A percentile compares a stretch with the other conserved stretches of the same genome.
These are phyloP conservation scores for Unio pictorum DNA, from an alignment of 2,888 invertebrate genomes.

Conservation along the genomic window DNA sequence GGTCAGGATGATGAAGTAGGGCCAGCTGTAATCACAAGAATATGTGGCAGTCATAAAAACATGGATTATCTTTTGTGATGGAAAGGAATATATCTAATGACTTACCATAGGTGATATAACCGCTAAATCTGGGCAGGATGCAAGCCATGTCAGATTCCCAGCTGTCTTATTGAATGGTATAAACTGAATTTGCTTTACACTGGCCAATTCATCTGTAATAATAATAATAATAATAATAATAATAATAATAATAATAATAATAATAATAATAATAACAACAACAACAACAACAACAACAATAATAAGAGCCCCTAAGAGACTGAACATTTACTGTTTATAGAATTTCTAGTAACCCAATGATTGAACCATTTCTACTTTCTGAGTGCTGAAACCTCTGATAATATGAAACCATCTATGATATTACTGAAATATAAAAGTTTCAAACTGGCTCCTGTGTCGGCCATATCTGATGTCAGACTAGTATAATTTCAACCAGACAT, in stretches of 20 bases:
- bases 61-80: background rate
- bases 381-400: too few relatives aligned
- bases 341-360: too few relatives aligned
- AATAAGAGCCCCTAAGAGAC: constrained; percentile 4
- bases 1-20: too few relatives aligned
- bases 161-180: constrained; percentile 19
- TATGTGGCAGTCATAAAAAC: too few relatives aligned
- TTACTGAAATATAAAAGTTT: too few relatives aligned
- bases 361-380: too few relatives aligned
- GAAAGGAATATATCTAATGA: background rate
- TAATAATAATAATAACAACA: background rate
- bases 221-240: background rate
- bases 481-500: too few relatives aligned
- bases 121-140: constrained; percentile 30
- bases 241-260: constrained; percentile 2
- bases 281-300: background rate
- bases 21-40: too few relatives aligned
- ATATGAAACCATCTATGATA: too few relatives aligned
- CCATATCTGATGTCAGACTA: too few relatives aligned
- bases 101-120: constrained; percentile 29
- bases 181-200: constrained; percentile 38
- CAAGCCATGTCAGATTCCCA: constrained; percentile 43
- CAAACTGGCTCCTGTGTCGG: too few relatives aligned
- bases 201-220: constrained; percentile 39
- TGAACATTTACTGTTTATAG: too few relatives aligned